phyloP scores from a whole-genome alignment of 2,888 invertebrate species.

The Tuta absoluta region DNA sequence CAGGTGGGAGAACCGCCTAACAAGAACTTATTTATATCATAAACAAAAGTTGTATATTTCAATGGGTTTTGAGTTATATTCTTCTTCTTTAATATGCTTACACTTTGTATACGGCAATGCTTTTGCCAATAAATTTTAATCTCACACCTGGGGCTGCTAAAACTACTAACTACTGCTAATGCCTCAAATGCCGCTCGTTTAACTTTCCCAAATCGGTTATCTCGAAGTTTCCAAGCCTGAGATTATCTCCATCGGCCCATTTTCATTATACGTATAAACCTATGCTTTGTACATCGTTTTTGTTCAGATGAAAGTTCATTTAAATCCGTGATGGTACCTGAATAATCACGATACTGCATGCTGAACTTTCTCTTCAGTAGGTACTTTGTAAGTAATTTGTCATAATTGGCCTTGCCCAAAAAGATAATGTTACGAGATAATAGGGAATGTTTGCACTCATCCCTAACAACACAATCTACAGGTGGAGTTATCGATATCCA shows the following conservation, averaged over 20 bases:
- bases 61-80: background rate
- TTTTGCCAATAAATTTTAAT: slow-evolving; percentile 38
- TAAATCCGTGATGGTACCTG: no score
- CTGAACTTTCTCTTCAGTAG: no score
- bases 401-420: background rate
- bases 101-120: slow-evolving; percentile 35
- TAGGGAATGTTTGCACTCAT: background rate
- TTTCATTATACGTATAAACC: slow-evolving; percentile 5
- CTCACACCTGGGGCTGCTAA: slow-evolving; percentile 31
- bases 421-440: background rate
- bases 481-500: background rate
- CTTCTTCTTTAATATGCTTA: slow-evolving; percentile 33
- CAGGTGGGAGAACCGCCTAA: no score
- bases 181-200: slow-evolving; percentile 28
- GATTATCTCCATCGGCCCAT: slow-evolving; percentile 9
- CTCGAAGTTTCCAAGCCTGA: slow-evolving; percentile 15
- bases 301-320: no score
- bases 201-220: slow-evolving; percentile 25
- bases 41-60: background rate
- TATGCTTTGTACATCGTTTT: no score
- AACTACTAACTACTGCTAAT: slow-evolving; percentile 29
- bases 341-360: no score
- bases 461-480: background rate
- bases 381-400: no score
- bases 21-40: background rate